Base-by-base conservation (phyloP, 2,113 vertebrate species). In the Oreochromis spilurus region DNA sequence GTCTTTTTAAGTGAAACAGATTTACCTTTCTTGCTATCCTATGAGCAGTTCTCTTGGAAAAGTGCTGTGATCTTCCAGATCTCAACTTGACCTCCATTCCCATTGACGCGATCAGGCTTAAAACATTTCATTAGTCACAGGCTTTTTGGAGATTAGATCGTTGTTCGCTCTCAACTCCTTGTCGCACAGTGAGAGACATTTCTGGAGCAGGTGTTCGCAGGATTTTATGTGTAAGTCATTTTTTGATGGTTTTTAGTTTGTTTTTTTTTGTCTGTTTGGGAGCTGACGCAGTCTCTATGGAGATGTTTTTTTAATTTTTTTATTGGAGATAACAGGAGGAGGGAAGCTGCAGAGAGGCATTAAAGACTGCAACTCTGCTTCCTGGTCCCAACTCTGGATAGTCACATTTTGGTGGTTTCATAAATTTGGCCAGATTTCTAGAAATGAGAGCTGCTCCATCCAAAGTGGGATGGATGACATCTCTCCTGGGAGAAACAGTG, bases 1-100 rank as follows among this genome's bases (percentile, higher is more conserved):
- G 62, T 40, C 19, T 65, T 7, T 38, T 67, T 8, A 21, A 67
- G 62, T 21, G 34, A 40, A 38, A 13, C 34, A 21, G 19, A 0
- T 70, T 40, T 43, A 3, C 12, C 0, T 14, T 40, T 0, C n/a
- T 70, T 43, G 0, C 12, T 2, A 1, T 70, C 36, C n/a, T 14
- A n/a, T 40, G 62, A 70, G 7, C 1, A 21, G 34, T 21, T 21
- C 4, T 38, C 60, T 5, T 67, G 11, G 5, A 0, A 19, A 65
- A 38, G 60, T 38, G 58, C 19, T 40, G 19, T 4, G 2, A 38
- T 67, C 19, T 40, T 67, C 62, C 36, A 40, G 34, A 24, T 67
- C 62, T 67, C 62, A 67, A 5, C 36, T 67, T 21, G 62, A 40
- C 62, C 62, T 67, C 36, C 62, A 24, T 4, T 67, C 36, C n/a